Conservation (phyloP, 2,888 invertebrate species). For the Euproctis similis region DNA sequence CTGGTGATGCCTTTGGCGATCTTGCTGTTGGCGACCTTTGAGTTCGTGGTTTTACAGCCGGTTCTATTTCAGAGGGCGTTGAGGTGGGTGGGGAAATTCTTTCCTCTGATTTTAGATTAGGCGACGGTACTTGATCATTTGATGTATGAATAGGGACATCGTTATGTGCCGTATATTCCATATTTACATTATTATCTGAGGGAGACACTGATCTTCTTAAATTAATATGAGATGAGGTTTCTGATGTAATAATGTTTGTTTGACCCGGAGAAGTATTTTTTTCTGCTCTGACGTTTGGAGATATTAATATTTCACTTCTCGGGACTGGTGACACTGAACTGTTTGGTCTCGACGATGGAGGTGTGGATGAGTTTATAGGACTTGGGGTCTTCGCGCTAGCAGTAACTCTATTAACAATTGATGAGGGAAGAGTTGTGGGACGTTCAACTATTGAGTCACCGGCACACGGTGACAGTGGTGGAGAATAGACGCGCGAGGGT, state of each 20-base stretch:
- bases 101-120: conserved; percentile 35
- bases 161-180: conserved; percentile 26
- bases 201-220: conserved; percentile 40
- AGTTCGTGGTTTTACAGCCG: conserved; percentile 32
- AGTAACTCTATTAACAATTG: conserved; percentile 51
- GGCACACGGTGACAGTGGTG: conserved; percentile 74
- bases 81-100: conserved; percentile 30
- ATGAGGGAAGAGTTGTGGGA: conserved; percentile 56
- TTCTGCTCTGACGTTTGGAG: conserved; percentile 42
- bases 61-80: conserved; percentile 29
- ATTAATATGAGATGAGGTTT: conserved; percentile 36
- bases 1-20: conserved; percentile 41
- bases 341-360: conserved; percentile 45
- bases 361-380: conserved; percentile 53
- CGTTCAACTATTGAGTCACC: conserved; percentile 72
- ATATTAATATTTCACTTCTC: conserved; percentile 39
- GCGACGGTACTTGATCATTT: conserved; percentile 30
- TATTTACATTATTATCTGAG: conserved; percentile 33
- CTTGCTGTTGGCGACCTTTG: conserved; percentile 52
- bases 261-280: conserved; percentile 37
- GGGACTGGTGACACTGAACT: conserved; percentile 36
- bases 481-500: conserved; percentile 67
- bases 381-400: conserved; percentile 59
- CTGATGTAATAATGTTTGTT: conserved; percentile 27
- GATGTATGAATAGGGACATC: conserved; percentile 23